Percentiles rank a stretch among this genome's conserved stretches.
Evolutionary conservation across 2,888 invertebrate genomes (phyloP).

Genomic region (Microctonus aethiopoides): DNA sequence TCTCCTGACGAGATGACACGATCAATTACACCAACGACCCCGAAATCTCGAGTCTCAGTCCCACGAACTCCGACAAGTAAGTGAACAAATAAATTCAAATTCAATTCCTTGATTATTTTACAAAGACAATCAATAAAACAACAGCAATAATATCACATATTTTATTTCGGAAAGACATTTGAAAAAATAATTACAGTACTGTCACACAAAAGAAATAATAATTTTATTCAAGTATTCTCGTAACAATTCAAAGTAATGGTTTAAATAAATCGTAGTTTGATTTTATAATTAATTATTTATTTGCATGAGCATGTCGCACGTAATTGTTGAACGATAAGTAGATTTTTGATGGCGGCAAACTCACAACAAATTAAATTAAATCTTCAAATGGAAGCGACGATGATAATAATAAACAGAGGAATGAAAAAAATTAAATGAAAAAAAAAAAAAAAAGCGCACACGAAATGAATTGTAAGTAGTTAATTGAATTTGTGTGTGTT

Average conservation of each 20-base stretch:
- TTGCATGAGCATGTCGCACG: slow-evolving; percentile 57
- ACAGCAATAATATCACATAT: slow-evolving; percentile 27
- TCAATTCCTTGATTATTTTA: slow-evolving; percentile 10
- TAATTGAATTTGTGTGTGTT: slow-evolving; percentile 47
- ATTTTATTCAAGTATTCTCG: not conserved
- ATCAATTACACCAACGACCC: slow-evolving; percentile 52
- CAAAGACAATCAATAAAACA: slow-evolving; percentile 18
- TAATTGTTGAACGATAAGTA: slow-evolving; percentile 18
- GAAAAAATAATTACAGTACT: slow-evolving; percentile 14
- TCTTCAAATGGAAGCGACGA: slow-evolving; percentile 23
- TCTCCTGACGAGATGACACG: slow-evolving; percentile 51
- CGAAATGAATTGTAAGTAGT: slow-evolving; percentile 45
- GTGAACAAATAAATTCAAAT: slow-evolving; percentile 41
- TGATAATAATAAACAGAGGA: slow-evolving; percentile 12
- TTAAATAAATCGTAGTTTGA: not conserved
- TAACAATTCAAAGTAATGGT: not conserved
- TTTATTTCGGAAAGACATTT: too few relatives aligned
- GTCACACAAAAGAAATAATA: not conserved
- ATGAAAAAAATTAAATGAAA: not conserved
- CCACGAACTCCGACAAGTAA: slow-evolving; percentile 60
- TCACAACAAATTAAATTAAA: slow-evolving; percentile 17
- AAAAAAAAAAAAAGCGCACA: slow-evolving; percentile 5
- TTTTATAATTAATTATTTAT: slow-evolving; percentile 11
- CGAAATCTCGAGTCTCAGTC: slow-evolving; percentile 53
- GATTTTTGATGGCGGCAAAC: slow-evolving; percentile 5